Conservation (phyloP, 2,888 invertebrate species). For the Spilarctia lutea region DNA sequence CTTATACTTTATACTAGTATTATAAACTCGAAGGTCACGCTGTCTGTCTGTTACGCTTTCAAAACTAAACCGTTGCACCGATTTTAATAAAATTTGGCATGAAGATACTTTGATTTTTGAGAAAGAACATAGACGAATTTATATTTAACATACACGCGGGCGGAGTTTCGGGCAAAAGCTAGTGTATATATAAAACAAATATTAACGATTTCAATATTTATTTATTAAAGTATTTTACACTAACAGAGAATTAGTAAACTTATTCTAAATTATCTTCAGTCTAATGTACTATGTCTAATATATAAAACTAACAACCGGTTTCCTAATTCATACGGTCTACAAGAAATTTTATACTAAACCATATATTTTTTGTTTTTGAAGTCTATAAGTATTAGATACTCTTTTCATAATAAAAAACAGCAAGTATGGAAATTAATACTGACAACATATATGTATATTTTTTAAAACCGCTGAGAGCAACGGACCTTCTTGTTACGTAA, state of each 20-base stretch:
- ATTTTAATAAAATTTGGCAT: too few species aligned
- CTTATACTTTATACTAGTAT: too few species aligned
- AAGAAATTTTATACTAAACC: constrained; percentile 3
- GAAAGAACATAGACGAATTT: too few species aligned
- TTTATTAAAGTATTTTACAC: constrained; percentile 53
- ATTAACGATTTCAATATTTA: constrained; percentile 48
- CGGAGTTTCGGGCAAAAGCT: too few species aligned
- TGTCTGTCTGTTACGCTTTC: too few species aligned
- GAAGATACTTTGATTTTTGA: too few species aligned
- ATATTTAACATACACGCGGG: too few species aligned
- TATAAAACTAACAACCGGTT: constrained; percentile 28
- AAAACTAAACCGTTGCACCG: too few species aligned
- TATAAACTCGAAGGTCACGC: too few species aligned
- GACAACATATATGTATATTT: constrained; percentile 12
- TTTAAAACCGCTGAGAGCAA: background rate
- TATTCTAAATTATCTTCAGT: constrained; percentile 63
- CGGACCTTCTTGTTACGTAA: constrained; percentile 1
- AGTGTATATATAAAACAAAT: constrained; percentile 22
- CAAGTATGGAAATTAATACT: constrained; percentile 38
- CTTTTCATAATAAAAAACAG: constrained; percentile 16
- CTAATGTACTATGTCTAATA: constrained; percentile 54
- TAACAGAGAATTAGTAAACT: constrained; percentile 56
- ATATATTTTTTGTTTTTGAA: background rate
- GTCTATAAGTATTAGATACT: background rate
- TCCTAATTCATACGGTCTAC: constrained; percentile 20